Conservation (phyloP, 2,113 vertebrate genomes). For the Melanocharis versteri region DNA sequence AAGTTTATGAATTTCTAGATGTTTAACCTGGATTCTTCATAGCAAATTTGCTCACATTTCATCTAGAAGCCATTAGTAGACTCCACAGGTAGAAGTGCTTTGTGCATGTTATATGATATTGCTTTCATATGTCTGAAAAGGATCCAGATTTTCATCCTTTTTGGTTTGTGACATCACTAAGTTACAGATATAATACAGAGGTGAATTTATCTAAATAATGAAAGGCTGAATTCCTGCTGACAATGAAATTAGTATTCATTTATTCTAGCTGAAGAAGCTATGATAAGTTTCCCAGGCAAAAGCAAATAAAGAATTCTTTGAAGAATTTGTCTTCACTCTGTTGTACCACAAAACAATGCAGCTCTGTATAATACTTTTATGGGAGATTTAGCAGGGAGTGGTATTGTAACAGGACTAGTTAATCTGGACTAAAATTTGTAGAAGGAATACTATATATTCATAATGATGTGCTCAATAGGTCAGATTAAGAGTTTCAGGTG, state of each 20-base stretch:
- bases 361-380: not conserved
- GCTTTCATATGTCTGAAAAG: conserved; percentile 29
- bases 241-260: conserved; percentile 38
- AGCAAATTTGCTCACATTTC: conserved; percentile 26
- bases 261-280: not conserved
- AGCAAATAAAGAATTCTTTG: not conserved
- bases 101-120: not conserved
- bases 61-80: conserved; percentile 28
- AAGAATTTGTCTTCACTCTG: not conserved
- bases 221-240: conserved; percentile 42
- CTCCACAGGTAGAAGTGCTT: conserved; percentile 18
- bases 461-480: not conserved
- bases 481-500: not conserved
- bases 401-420: not conserved
- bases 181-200: not conserved
- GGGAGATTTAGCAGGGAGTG: fast-evolving
- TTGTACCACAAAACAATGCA: not conserved
- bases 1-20: conserved; percentile 62
- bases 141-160: conserved; percentile 41
- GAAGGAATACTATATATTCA: not conserved
- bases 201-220: conserved; percentile 37
- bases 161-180: conserved; percentile 1
- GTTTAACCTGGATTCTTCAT: conserved; percentile 53
- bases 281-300: not conserved
- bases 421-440: not conserved